Percentiles rank a stretch among this genome's conserved stretches.
These are phyloP conservation scores for Sarotherodon lohbergeri DNA, from an alignment of 2,113 vertebrate species.

Conservation along the genomic window DNA sequence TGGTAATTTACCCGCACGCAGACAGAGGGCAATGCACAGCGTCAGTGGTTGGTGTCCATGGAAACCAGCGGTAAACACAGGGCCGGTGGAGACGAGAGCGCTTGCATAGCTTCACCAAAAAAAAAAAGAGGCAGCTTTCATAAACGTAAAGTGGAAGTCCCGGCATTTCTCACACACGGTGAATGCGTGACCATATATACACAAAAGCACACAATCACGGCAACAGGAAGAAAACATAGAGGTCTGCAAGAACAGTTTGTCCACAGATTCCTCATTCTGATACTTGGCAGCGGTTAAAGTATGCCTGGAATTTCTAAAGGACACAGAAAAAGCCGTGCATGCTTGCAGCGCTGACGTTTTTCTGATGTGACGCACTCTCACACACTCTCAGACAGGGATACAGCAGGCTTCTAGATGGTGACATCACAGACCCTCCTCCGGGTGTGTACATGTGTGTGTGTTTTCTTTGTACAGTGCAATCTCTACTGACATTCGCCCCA, in stretches of 20 bases:
- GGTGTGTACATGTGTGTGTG: not conserved
- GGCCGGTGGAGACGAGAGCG: not conserved
- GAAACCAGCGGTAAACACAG: slow-evolving; percentile 41
- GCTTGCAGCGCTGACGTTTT: not conserved
- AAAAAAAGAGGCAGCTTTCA: not conserved
- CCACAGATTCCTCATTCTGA: not conserved
- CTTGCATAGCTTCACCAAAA: not conserved
- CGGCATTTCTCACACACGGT: slow-evolving; percentile 9
- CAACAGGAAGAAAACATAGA: not conserved
- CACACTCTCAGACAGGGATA: not conserved
- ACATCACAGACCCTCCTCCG: not conserved
- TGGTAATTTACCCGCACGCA: not conserved
- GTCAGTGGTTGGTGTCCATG: slow-evolving; percentile 9
- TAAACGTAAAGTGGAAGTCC: slow-evolving; percentile 46
- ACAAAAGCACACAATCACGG: not conserved
- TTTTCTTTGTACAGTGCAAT: not conserved
- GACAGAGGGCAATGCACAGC: slow-evolving; percentile 17
- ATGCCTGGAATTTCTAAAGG: slow-evolving; percentile 33
- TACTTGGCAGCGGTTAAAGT: not conserved
- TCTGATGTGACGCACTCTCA: slow-evolving; percentile 1
- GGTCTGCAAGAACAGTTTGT: slow-evolving; percentile 35
- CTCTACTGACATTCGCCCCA: not conserved
- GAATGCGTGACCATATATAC: not conserved
- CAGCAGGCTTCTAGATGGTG: not conserved
- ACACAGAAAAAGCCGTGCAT: not conserved